Evolutionary conservation across 2,888 invertebrate genomes (phyloP).

Genomic region (Hedya salicella): DNA sequence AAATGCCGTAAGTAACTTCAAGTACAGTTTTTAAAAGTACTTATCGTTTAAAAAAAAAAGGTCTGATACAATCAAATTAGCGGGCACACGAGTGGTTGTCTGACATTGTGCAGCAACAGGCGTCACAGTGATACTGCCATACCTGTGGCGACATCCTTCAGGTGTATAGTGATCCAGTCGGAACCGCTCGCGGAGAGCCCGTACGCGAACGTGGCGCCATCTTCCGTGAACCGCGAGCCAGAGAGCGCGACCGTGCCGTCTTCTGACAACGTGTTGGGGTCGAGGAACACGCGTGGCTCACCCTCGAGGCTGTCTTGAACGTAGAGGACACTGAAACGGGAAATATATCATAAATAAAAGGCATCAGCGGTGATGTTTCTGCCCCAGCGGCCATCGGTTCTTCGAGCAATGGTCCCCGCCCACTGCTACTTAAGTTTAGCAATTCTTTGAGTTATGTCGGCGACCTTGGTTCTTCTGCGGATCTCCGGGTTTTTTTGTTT

Average conservation of each 20-base stretch:
- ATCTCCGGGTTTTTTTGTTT: too few relatives aligned
- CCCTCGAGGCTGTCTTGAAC: slow-evolving; percentile 91
- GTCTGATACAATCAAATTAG: too few relatives aligned
- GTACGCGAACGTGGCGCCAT: slow-evolving; percentile 96
- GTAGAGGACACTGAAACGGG: slow-evolving; percentile 91
- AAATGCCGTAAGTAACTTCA: too few relatives aligned
- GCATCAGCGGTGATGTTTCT: background rate
- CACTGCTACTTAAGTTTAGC: too few relatives aligned
- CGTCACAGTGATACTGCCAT: background rate
- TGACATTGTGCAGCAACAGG: too few relatives aligned
- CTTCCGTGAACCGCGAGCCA: slow-evolving; percentile 92
- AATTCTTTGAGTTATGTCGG: too few relatives aligned
- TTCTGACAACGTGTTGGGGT: slow-evolving; percentile 95
- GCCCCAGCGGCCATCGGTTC: too few relatives aligned
- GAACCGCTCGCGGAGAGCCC: slow-evolving; percentile 97
- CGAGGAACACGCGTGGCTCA: slow-evolving; percentile 94
- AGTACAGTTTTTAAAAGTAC: too few relatives aligned
- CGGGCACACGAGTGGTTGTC: background rate
- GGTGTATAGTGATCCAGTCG: slow-evolving; percentile 97
- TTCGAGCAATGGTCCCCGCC: too few relatives aligned
- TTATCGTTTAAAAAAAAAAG: too few relatives aligned
- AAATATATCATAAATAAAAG: background rate
- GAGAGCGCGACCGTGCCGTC: slow-evolving; percentile 95
- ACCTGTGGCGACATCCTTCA: slow-evolving; percentile 91
- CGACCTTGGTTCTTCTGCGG: too few relatives aligned